Conservation (phyloP, 1,140 invertebrate genomes). For the Teleogryllus occipitalis region DNA sequence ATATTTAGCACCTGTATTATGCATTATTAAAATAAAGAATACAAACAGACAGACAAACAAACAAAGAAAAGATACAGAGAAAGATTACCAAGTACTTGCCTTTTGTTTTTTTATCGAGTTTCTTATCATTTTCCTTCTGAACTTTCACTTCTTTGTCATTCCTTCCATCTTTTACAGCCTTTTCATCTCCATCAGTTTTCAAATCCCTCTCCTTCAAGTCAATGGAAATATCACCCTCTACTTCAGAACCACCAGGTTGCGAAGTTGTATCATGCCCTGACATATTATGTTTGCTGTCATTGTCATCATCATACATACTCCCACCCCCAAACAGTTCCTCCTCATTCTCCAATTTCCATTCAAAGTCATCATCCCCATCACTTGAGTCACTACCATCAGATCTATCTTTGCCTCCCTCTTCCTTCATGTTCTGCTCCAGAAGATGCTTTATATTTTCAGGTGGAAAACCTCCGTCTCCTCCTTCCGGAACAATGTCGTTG, state of each 20-base stretch:
- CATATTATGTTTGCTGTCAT: background rate
- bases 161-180: background rate
- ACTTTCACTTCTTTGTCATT: constrained; percentile 10
- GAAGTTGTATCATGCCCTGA: constrained; percentile 8
- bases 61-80: no score
- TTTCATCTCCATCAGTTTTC: background rate
- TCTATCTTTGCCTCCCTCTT: background rate
- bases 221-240: constrained; percentile 13
- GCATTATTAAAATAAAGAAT: no score
- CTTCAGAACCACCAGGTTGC: constrained; percentile 14
- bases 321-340: constrained; percentile 10
- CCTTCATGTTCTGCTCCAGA: constrained; percentile 11
- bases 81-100: background rate
- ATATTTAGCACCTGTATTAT: no score
- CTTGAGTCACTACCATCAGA: constrained; percentile 7
- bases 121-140: constrained; percentile 15
- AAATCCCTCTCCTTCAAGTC: constrained; percentile 10
- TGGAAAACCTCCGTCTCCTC: background rate
- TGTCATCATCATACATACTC: background rate
- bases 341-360: constrained; percentile 22
- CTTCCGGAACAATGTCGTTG: background rate
- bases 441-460: constrained; percentile 14
- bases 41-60: no score
- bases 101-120: constrained; percentile 9
- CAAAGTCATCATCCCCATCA: constrained; percentile 22